Percentiles rank a stretch among this genome's conserved stretches.
phyloP scores from a whole-genome alignment of 2,797 vertebrate genomes.

The Argya squamiceps region DNA sequence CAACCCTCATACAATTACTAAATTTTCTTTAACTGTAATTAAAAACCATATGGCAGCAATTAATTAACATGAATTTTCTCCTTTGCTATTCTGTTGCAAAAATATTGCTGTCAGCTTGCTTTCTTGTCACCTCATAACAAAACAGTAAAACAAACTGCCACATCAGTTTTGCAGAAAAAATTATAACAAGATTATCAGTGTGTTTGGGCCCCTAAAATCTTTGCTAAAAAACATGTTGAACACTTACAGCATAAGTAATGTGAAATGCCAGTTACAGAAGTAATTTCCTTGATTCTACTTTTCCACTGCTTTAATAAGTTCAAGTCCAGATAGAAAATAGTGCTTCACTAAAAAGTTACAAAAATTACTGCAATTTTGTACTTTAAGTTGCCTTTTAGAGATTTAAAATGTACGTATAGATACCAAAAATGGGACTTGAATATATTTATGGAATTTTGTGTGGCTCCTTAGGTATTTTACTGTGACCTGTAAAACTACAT shows the following conservation, averaged over 20 bases:
- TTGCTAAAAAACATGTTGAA: not conserved
- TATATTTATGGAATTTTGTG: not conserved
- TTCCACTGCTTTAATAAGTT: not conserved
- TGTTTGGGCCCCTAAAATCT: not conserved
- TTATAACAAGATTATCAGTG: not conserved
- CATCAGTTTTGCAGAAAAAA: constrained; percentile 7
- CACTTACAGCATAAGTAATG: not conserved
- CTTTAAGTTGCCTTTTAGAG: not conserved
- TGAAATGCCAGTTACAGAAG: not conserved
- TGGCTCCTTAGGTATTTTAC: not conserved
- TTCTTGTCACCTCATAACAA: constrained; percentile 18
- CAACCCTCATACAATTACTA: not conserved
- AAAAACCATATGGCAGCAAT: constrained; percentile 2
- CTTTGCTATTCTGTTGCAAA: not conserved
- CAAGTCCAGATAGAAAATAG: not conserved
- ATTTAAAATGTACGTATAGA: not conserved
- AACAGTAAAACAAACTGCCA: constrained; percentile 5
- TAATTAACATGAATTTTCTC: constrained; percentile 26
- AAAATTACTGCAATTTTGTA: not conserved
- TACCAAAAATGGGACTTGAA: not conserved
- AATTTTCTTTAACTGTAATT: not conserved
- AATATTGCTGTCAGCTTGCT: constrained; percentile 38
- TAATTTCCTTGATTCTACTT: not conserved
- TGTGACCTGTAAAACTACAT: not conserved
- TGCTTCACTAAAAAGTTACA: not conserved